These are phyloP conservation scores for Prietella phreatophila DNA, from an alignment of 2,113 vertebrate genomes.

Conservation along the genomic window DNA sequence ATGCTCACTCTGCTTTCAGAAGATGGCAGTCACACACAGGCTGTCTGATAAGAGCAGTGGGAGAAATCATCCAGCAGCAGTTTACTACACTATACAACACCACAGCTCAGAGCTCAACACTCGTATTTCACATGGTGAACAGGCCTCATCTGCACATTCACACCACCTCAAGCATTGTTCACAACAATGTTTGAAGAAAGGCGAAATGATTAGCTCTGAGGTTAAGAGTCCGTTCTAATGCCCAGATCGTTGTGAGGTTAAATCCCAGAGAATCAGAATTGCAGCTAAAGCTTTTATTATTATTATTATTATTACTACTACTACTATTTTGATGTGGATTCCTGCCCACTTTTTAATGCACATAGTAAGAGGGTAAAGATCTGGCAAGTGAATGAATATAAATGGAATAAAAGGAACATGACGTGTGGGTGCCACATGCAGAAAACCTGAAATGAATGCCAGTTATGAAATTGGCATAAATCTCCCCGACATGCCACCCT, in stretches of 20 bases:
- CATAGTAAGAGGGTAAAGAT: not conserved
- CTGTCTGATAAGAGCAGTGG: not conserved
- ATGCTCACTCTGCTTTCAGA: not conserved
- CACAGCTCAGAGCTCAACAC: not conserved
- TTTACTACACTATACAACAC: not conserved
- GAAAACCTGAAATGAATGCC: not conserved
- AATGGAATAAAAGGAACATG: not conserved
- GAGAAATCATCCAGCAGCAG: not conserved
- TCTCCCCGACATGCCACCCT: not conserved
- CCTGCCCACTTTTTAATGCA: not conserved
- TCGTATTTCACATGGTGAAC: too few relatives aligned
- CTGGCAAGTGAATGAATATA: not conserved
- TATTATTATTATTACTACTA: not conserved
- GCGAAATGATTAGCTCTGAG: not conserved
- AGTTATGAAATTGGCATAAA: slow-evolving; percentile 4
- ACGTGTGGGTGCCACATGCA: not conserved
- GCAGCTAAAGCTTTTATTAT: not conserved
- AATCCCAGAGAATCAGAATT: not conserved
- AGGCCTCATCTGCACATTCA: not conserved
- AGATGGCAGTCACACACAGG: slow-evolving; percentile 11
- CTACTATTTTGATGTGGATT: not conserved
- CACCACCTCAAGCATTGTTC: not conserved
- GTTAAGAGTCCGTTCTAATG: too few relatives aligned
- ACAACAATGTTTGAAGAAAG: not conserved
- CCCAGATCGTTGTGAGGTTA: not conserved